A percentile compares a stretch with the other conserved stretches of the same genome.
These are phyloP conservation scores for Drosophila pallidifrons DNA, from an alignment of 1,140 invertebrate species.

Conservation along the genomic window DNA sequence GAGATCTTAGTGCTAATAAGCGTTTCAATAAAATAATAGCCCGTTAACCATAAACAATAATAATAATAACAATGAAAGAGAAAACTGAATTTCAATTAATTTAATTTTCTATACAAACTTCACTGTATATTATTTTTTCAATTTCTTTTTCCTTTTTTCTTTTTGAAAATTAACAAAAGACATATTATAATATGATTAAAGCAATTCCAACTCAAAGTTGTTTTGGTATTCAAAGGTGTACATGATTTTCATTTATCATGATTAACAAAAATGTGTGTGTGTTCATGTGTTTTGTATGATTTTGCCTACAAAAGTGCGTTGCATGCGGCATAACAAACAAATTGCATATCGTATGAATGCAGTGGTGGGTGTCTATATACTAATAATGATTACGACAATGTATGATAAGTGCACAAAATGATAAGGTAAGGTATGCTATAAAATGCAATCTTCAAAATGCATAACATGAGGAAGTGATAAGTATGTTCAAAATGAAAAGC, in stretches of 20 bases:
- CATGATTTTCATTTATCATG: conserved; percentile 35
- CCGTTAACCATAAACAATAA: conserved; percentile 47
- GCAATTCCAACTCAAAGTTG: conserved; percentile 36
- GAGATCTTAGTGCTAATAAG: not conserved
- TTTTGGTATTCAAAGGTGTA: conserved; percentile 6
- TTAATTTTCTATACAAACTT: conserved; percentile 65
- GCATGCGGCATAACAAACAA: conserved; percentile 40
- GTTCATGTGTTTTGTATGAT: not conserved
- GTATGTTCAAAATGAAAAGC: conserved; percentile 2
- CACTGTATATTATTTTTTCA: conserved; percentile 11
- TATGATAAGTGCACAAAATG: not conserved
- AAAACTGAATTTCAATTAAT: conserved; percentile 66
- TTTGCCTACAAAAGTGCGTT: conserved; percentile 31
- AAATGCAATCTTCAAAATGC: conserved; percentile 24
- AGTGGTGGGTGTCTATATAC: conserved; percentile 29
- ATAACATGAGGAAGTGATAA: conserved; percentile 9
- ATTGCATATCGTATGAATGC: conserved; percentile 30
- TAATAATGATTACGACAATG: conserved; percentile 31
- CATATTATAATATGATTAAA: conserved; percentile 64
- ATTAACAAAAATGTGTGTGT: conserved; percentile 16
- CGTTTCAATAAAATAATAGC: conserved; percentile 5
- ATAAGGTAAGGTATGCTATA: not conserved
- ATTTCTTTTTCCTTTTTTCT: conserved; percentile 12
- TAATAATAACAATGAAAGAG: conserved; percentile 50
- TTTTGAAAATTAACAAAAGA: conserved; percentile 49